phyloP scores from a whole-genome alignment of 2,888 invertebrate species.

The Mesorhabditis belari region DNA sequence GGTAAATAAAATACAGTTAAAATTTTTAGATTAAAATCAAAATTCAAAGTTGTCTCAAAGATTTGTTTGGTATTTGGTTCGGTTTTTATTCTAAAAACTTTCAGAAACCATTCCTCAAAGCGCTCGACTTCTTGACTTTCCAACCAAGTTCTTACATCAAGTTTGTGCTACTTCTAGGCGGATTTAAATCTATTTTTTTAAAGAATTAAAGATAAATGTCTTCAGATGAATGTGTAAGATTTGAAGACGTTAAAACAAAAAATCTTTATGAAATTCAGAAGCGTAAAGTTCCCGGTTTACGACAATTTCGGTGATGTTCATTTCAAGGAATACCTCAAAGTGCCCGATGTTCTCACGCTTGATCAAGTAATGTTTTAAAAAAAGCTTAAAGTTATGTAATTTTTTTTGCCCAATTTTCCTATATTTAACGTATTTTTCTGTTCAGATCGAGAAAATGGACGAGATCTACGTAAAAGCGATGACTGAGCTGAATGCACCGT shows the following conservation, averaged over 20 bases:
- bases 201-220: too few relatives aligned
- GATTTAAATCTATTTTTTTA: not conserved
- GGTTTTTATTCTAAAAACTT: too few relatives aligned
- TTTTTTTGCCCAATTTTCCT: too few relatives aligned
- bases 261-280: not conserved
- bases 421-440: too few relatives aligned
- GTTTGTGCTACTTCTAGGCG: too few relatives aligned
- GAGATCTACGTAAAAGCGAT: not conserved
- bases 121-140: not conserved
- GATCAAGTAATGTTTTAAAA: not conserved
- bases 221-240: too few relatives aligned
- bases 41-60: too few relatives aligned
- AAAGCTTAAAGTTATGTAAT: too few relatives aligned
- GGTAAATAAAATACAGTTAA: not conserved
- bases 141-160: not conserved
- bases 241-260: too few relatives aligned
- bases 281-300: not conserved
- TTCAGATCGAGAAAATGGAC: too few relatives aligned
- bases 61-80: too few relatives aligned
- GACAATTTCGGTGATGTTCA: not conserved
- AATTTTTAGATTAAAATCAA: too few relatives aligned
- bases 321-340: not conserved
- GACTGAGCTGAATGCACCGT: not conserved
- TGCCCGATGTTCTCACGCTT: not conserved
- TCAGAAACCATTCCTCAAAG: not conserved